A percentile compares a stretch with the other conserved stretches of the same genome.
Evolutionary conservation across 2,888 invertebrate species (phyloP).

Genomic region (Aethes cnicana): DNA sequence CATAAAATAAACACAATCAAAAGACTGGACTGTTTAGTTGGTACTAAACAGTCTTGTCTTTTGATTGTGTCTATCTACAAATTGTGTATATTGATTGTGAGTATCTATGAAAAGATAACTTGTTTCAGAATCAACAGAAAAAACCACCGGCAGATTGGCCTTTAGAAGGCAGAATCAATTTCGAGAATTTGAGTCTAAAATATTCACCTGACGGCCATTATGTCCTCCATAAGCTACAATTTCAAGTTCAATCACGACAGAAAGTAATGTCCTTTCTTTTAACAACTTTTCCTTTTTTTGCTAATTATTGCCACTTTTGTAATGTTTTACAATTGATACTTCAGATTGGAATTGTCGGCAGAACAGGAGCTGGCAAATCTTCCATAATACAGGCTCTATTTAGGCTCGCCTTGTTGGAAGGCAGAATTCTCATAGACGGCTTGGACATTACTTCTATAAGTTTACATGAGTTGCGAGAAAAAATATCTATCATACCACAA

Average conservation of each 20-base stretch:
- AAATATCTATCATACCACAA: constrained; percentile 85
- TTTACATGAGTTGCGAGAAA: constrained; percentile 82
- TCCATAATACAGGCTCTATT: constrained; percentile 87
- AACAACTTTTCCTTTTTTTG: not conserved
- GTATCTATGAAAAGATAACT: no score
- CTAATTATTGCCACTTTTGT: not conserved
- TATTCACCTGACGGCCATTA: constrained; percentile 77
- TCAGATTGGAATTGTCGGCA: constrained; percentile 85
- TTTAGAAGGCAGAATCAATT: constrained; percentile 71
- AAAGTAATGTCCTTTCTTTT: constrained; percentile 46
- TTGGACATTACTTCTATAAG: constrained; percentile 82
- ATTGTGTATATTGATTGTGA: no score
- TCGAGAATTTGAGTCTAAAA: constrained; percentile 72
- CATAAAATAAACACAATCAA: no score
- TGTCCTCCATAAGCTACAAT: constrained; percentile 79
- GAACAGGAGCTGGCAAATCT: constrained; percentile 87
- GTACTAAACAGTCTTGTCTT: no score
- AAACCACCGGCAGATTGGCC: constrained; percentile 79
- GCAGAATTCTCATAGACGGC: constrained; percentile 87
- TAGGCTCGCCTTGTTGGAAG: constrained; percentile 84
- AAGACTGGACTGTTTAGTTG: no score
- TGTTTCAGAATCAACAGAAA: constrained; percentile 53
- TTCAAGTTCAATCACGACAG: constrained; percentile 74
- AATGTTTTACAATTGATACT: no score
- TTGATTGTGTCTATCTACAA: no score